Evolutionary conservation across 2,888 invertebrate genomes (phyloP).

Genomic region (Mythimna loreyi): DNA sequence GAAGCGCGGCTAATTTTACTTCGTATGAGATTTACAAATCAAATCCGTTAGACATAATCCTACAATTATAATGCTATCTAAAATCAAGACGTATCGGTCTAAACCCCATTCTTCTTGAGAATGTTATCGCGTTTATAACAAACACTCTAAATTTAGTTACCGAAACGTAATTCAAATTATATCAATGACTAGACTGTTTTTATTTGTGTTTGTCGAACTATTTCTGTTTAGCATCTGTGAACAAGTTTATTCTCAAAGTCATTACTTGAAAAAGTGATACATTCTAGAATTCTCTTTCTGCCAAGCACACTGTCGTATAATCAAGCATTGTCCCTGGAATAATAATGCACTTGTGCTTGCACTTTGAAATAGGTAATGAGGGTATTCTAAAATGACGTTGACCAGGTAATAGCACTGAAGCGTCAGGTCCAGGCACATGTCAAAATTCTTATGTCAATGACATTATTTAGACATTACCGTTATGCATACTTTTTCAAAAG

Average conservation of each 20-base stretch:
- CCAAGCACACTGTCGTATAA: no score
- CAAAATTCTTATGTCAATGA: no score
- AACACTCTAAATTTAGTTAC: conserved; percentile 11
- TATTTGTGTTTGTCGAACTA: background rate
- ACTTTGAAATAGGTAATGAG: no score
- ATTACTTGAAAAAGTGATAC: background rate
- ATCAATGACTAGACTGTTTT: conserved; percentile 1
- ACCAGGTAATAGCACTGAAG: no score
- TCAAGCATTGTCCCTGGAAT: background rate
- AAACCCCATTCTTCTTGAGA: no score
- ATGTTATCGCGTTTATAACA: background rate
- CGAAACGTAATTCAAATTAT: background rate
- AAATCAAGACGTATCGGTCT: conserved; percentile 31
- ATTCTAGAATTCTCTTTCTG: background rate
- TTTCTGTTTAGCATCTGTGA: background rate
- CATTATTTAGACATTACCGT: no score
- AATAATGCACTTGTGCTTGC: background rate
- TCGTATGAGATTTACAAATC: background rate
- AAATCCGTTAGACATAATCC: conserved; percentile 1
- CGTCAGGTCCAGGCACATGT: no score
- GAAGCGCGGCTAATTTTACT: no score
- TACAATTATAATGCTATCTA: conserved; percentile 33
- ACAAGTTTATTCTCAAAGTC: background rate
- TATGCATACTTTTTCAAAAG: no score
- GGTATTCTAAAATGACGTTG: no score